A percentile compares a stretch with the other conserved stretches of the same genome.
These are phyloP conservation scores for Chelonoidis abingdonii DNA, from an alignment of 2,113 vertebrate species.

Conservation along the genomic window DNA sequence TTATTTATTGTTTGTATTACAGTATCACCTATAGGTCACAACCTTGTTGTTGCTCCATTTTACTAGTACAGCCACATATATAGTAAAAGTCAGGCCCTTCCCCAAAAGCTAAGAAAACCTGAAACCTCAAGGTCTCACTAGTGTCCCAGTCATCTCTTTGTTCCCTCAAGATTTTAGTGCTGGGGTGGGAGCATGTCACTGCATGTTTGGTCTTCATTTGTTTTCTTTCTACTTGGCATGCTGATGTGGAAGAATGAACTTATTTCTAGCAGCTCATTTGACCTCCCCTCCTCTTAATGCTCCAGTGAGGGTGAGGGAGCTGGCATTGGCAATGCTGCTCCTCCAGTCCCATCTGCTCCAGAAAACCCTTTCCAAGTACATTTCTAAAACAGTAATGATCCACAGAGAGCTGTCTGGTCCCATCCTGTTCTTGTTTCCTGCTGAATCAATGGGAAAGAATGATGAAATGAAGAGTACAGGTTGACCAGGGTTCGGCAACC, in stretches of 20 bases:
- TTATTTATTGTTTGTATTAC: neutral
- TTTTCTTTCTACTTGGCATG: neutral
- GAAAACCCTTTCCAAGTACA: neutral
- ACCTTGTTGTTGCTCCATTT: neutral
- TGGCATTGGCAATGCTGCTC: neutral
- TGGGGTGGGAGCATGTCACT: neutral
- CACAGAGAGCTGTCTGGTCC: neutral
- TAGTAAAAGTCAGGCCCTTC: neutral
- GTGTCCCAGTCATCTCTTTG: neutral
- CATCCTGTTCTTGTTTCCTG: neutral
- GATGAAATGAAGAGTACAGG: neutral
- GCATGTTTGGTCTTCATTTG: neutral
- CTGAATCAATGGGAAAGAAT: neutral
- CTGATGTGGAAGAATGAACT: neutral
- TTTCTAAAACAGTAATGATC: neutral
- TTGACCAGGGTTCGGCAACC: neutral
- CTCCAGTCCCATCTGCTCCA: neutral
- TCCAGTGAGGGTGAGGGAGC: neutral
- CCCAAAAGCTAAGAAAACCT: neutral
- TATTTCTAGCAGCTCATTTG: neutral
- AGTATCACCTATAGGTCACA: neutral
- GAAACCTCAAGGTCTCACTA: neutral
- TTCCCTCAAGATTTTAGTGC: neutral
- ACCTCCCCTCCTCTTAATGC: neutral
- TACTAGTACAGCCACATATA: neutral